Base-by-base conservation (phyloP, 1,140 invertebrate species). In the Copidosoma floridanum region DNA sequence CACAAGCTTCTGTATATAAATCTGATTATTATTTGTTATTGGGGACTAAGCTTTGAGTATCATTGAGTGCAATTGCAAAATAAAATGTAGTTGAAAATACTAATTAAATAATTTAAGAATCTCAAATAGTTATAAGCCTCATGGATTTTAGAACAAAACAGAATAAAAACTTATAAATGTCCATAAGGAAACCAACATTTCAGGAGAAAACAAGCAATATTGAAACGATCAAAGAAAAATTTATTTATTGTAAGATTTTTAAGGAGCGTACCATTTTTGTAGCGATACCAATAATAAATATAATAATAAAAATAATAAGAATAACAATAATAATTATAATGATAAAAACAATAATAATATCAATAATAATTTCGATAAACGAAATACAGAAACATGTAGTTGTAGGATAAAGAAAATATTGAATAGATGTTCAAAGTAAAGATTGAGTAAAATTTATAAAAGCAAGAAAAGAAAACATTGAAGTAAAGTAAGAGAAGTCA, bases 181-280 rank as follows among this genome's bases (percentile, higher is more conserved):
- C 66, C 65, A 52, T 56, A 63, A 60, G 59, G 52, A 61, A 70
- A 68, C n/a, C 50, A 47, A 68, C 65, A 67, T 60, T 40, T 5
- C 41, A 59, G 16, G 63, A 69, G 59, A 64, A 67, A 65, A 67
- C 68, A 74, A 70, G 71, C 69, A 77, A 74, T 68, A 74, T 79
- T 80, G 78, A 80, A 79, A 80, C 78, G 78, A 80, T 80, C 77
- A 78, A 80, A 79, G 75, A 69, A 79, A 78, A 71, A 74, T 70
- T 70, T 63, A 55, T 69, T n/a, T 63, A 55, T 69, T n/a, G 18
- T 44, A 41, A 44, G n/a, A n/a, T n/a, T n/a, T n/a, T n/a, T n/a
- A n/a, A n/a, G n/a, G n/a, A n/a, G n/a, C n/a, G n/a, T n/a, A n/a
- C n/a, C n/a, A n/a, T n/a, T n/a, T n/a, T n/a, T n/a, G n/a, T n/a